Evolutionary conservation across 1,140 invertebrate species (phyloP).

Genomic region (Carcinoscorpius rotundicauda): DNA sequence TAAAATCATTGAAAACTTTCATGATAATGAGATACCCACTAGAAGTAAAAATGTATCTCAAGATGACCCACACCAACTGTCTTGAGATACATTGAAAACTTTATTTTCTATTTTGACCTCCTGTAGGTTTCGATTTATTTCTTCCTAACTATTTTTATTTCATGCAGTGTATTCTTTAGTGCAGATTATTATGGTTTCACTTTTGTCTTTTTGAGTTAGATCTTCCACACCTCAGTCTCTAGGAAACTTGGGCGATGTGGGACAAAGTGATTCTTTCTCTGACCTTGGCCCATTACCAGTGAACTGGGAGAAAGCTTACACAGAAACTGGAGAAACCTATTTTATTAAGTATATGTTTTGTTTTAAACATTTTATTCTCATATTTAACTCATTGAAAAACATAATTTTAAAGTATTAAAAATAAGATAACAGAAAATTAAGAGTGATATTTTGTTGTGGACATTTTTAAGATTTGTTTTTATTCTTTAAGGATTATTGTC

Average conservation of each 20-base stretch:
- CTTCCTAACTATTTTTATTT: not conserved
- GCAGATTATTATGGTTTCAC: not conserved
- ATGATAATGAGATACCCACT: too few species aligned
- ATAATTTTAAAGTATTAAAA: too few species aligned
- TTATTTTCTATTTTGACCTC: too few species aligned
- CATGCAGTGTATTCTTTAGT: not conserved
- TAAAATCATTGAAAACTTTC: too few species aligned
- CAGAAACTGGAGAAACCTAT: slow-evolving; percentile 90
- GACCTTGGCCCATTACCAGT: slow-evolving; percentile 76
- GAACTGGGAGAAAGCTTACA: slow-evolving; percentile 96
- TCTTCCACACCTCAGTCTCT: slow-evolving; percentile 4
- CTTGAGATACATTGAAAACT: too few species aligned
- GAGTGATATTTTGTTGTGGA: too few species aligned
- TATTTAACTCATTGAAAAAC: not conserved
- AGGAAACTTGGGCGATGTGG: slow-evolving; percentile 5
- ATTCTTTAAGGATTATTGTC: not conserved
- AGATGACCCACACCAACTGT: too few species aligned
- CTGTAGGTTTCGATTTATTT: too few species aligned
- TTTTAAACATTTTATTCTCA: not conserved
- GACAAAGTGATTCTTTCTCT: slow-evolving; percentile 9
- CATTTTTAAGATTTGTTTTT: not conserved
- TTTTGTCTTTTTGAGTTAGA: not conserved
- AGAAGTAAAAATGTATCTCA: too few species aligned
- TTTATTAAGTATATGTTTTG: slow-evolving; percentile 81
- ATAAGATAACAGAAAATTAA: too few species aligned